Evolutionary conservation across 2,797 vertebrate genomes (phyloP), one percentile per base, ranked within the genome.

Genomic region (Epinephelus malabaricus): DNA sequence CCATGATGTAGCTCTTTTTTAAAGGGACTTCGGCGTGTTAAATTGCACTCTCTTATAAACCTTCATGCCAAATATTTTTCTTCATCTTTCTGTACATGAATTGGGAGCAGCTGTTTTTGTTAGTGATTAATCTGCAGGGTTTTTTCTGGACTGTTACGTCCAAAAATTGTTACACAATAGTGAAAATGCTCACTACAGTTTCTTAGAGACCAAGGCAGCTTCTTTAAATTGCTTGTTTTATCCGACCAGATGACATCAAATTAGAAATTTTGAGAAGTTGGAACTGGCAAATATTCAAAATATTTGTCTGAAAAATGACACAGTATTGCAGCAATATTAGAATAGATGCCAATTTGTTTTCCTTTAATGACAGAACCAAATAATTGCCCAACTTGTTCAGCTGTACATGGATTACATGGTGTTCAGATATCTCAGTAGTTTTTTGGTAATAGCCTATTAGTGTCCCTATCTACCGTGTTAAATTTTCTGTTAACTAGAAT

Each of bases 1-100:
- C 51, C 71, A 27, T 8, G 43, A 59, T 51, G 15, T 6, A 18
- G 13, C 7, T 63, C 11, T 63, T 68, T 66, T 66, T 61, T 18
- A 18, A 69, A 49, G 18, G 18, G 45, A 23, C 0, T 30, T 51
- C 5, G 5, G 25, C 0, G 0, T 68, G 56, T 51, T 79, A 56
- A 27, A 46, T 56, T 58, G 18, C 8, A 46, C 38, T 75, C 8
- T 40, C 19, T 49, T 53, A 18, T 27, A 14, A 73, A 21, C 18
- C 53, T 38, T 53, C 18, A 47, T 49, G 14, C 6, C 15, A 14
- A 19, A 40, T 27, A 34, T 63, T 4, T 45, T 40, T 19, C 7
- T 43, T 3, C 27, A 5, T 27, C 9, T 66, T 61, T 49, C 23
- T 25, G 23, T 23, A 34, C 15, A 23, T 61, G 2, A 34, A 54